A percentile compares a stretch with the other conserved stretches of the same genome.
These are phyloP conservation scores for Notoglanidium macrostoma DNA, from an alignment of 2,797 vertebrate genomes.

Conservation along the genomic window DNA sequence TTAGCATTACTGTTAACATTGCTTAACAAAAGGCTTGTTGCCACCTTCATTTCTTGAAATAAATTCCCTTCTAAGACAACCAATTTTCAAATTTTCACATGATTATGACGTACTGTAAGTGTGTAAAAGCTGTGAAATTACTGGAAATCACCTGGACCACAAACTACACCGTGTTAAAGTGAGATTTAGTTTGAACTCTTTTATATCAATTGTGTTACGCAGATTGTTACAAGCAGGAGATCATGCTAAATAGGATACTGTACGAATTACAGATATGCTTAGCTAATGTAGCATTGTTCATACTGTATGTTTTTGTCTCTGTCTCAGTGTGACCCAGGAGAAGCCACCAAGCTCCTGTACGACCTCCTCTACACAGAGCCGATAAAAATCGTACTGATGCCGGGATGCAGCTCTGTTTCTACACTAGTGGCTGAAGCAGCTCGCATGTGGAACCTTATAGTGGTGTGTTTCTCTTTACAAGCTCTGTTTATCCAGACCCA, in stretches of 20 bases:
- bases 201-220: not conserved
- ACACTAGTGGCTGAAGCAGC: conserved; percentile 82
- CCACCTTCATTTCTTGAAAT: not conserved
- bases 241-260: not conserved
- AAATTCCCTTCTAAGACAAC: not conserved
- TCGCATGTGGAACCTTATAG: conserved; percentile 85
- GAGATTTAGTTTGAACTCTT: not conserved
- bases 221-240: not conserved
- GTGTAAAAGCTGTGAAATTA: not conserved
- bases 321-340: conserved; percentile 78
- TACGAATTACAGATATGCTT: not conserved
- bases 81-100: not conserved
- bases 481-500: not conserved
- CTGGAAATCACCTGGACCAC: not conserved
- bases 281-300: not conserved
- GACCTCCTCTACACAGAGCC: conserved; percentile 84
- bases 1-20: not conserved
- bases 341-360: conserved; percentile 82
- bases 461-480: conserved; percentile 63
- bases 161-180: not conserved
- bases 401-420: conserved; percentile 79
- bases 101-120: not conserved
- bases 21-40: not conserved
- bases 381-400: conserved; percentile 84
- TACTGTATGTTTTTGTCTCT: conserved; percentile 36